Conservation (phyloP, 2,113 vertebrate species). For the Stomatorhinus ivindoensis region DNA sequence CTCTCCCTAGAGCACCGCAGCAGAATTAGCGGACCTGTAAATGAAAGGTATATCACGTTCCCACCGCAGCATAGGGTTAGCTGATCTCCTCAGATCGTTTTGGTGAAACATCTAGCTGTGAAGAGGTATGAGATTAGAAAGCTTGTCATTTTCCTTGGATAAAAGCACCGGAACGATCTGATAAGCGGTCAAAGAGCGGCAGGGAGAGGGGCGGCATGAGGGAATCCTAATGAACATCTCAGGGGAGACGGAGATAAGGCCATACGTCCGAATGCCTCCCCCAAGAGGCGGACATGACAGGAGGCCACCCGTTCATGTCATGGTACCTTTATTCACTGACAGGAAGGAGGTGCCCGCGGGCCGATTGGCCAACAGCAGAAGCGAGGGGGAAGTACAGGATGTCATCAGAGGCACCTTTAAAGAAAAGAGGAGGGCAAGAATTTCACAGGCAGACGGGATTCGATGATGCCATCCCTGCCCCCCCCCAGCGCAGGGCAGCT, state of each 20-base stretch:
- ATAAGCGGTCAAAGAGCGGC: not conserved
- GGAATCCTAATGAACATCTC: not conserved
- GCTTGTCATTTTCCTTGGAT: not conserved
- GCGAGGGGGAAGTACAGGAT: conserved; percentile 40
- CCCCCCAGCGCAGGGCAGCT: not conserved
- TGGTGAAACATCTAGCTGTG: not conserved
- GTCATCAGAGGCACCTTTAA: conserved; percentile 51
- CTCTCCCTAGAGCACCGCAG: not conserved
- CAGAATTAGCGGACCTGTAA: not conserved
- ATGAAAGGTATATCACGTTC: not conserved
- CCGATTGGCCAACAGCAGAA: conserved; percentile 27
- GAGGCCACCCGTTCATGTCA: not conserved
- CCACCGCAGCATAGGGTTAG: not conserved
- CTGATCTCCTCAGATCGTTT: not conserved
- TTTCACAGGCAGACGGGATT: conserved; percentile 9
- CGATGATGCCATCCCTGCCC: not conserved
- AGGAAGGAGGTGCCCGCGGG: not conserved
- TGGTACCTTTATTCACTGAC: not conserved
- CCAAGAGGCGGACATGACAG: not conserved
- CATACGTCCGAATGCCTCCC: not conserved
- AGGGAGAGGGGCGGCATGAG: not conserved
- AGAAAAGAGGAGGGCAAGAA: conserved; percentile 45
- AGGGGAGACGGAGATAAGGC: not conserved
- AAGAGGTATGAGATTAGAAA: not conserved
- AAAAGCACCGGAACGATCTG: not conserved